Conservation (phyloP, 2,113 vertebrate species). For the Xenopus borealis region DNA sequence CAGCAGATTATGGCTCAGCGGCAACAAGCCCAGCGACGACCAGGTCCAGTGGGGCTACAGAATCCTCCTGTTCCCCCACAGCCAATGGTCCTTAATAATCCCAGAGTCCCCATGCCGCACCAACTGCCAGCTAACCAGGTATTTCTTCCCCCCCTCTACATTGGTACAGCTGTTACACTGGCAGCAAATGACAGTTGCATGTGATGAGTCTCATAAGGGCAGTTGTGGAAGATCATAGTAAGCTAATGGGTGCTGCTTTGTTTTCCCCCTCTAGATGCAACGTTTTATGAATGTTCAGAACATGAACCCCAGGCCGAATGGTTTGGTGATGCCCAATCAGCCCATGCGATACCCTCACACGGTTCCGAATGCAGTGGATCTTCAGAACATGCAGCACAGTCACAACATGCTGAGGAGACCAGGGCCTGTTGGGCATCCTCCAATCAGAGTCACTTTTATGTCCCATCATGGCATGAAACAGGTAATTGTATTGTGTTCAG, state of each 20-base stretch:
- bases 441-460: constrained; percentile 70
- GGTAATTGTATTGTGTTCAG: constrained; percentile 50
- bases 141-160: neutral
- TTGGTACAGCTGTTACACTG: no score
- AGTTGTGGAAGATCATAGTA: neutral
- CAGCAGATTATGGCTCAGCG: constrained; percentile 78
- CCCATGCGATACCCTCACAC: constrained; percentile 65
- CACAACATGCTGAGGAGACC: constrained; percentile 23
- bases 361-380: neutral
- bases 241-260: neutral
- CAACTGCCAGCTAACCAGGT: constrained; percentile 66
- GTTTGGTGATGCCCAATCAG: constrained; percentile 61
- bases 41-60: constrained; percentile 49
- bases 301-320: constrained; percentile 66
- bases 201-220: no score
- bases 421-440: constrained; percentile 60
- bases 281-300: constrained; percentile 75
- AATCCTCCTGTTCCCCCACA: constrained; percentile 15
- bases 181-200: no score
- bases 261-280: neutral
- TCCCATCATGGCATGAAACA: constrained; percentile 76
- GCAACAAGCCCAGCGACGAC: constrained; percentile 70
- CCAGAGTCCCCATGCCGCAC: constrained; percentile 66
- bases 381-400: constrained; percentile 12
- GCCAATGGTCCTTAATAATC: constrained; percentile 59